phyloP scores from a whole-genome alignment of 30 jellyfish, hydroid and myxozoan species.

The Phacellophora camtschatica region DNA sequence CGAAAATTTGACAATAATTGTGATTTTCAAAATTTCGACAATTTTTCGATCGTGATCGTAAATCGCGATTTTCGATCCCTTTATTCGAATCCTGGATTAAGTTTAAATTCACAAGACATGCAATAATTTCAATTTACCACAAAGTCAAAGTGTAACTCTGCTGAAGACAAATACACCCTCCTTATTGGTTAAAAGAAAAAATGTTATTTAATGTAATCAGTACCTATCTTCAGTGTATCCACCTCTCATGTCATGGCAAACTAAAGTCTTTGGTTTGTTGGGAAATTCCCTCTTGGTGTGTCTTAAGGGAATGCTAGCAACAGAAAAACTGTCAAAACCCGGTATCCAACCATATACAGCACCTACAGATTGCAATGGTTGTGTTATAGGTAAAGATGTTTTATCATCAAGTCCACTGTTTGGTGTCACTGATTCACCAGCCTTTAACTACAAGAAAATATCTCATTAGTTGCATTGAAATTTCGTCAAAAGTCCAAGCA shows the following conservation, averaged over 20 bases:
- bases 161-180: too few relatives aligned
- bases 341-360: conserved; percentile 69
- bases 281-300: neutral
- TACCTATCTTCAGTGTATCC: conserved; percentile 95
- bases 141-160: too few relatives aligned
- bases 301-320: conserved; percentile 44
- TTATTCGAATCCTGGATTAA: too few relatives aligned
- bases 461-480: neutral
- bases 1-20: too few relatives aligned
- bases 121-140: too few relatives aligned
- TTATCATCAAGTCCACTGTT: conserved; percentile 6
- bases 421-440: neutral
- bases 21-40: too few relatives aligned
- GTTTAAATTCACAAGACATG: too few relatives aligned
- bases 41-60: too few relatives aligned
- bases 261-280: conserved; percentile 70
- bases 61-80: too few relatives aligned
- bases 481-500: too few relatives aligned
- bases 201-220: too few relatives aligned
- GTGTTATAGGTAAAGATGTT: conserved; percentile 54
- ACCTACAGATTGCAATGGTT: conserved; percentile 57
- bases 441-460: neutral
- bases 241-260: conserved; percentile 96
- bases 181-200: too few relatives aligned
- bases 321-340: conserved; percentile 69